Percentiles rank a stretch among this genome's conserved stretches.
Conservation (phyloP, 2,888 invertebrate genomes). For the Dicranocentrus wangi region DNA sequence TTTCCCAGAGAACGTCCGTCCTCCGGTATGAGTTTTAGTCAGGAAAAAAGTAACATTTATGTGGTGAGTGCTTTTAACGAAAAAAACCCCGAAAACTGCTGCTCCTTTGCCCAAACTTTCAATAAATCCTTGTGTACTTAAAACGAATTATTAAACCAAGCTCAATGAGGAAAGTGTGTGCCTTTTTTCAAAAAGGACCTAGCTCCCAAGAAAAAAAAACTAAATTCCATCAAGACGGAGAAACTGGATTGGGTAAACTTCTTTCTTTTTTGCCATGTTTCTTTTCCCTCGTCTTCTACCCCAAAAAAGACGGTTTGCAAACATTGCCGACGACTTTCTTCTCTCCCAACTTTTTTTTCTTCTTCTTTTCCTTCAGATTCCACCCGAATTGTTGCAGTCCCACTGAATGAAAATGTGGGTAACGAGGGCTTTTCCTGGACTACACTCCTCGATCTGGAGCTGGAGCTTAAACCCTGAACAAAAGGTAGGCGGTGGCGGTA, state of each 20-base stretch:
- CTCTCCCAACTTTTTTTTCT: constrained; percentile 43
- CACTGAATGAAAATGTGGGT: constrained; percentile 2
- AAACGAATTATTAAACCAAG: constrained; percentile 45
- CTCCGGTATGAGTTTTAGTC: too few species aligned
- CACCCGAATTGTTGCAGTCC: constrained; percentile 5
- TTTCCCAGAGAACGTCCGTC: too few species aligned
- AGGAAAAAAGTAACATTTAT: constrained; percentile 9
- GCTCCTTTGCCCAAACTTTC: constrained; percentile 26
- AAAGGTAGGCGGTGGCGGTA: constrained; percentile 10
- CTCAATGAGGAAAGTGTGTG: constrained; percentile 11
- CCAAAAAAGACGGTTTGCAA: constrained; percentile 20
- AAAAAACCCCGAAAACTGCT: too few species aligned
- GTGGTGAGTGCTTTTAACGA: constrained; percentile 19
- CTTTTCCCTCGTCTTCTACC: not conserved
- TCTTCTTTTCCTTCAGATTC: too few species aligned
- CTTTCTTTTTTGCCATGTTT: constrained; percentile 16
- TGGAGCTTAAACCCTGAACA: constrained; percentile 32
- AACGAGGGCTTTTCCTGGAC: not conserved
- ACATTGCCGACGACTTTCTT: constrained; percentile 41
- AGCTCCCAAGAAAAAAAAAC: constrained; percentile 22
- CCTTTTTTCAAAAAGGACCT: not conserved
- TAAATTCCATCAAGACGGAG: constrained; percentile 37
- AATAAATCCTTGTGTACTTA: constrained; percentile 42
- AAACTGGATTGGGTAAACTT: constrained; percentile 37
- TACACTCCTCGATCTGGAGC: too few species aligned